Conservation (phyloP, 2,797 vertebrate species). For the Gymnocypris eckloni region DNA sequence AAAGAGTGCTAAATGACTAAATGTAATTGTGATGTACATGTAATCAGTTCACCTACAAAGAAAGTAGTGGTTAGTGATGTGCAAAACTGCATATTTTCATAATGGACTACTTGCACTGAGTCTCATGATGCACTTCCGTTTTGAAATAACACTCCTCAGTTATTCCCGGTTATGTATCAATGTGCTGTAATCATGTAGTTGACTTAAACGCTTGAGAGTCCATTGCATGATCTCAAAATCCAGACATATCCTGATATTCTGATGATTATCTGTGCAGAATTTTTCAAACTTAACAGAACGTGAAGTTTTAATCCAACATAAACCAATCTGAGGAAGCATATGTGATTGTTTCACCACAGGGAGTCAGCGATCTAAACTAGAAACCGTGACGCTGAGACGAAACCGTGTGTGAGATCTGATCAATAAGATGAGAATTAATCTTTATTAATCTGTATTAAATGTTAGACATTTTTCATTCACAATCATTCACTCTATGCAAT, state of each 20-base stretch:
- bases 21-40: too few relatives aligned
- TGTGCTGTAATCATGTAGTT: not conserved
- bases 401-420: not conserved
- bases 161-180: not conserved
- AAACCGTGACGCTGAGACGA: not conserved
- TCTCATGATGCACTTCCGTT: not conserved
- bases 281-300: not conserved
- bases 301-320: not conserved
- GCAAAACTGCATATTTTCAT: not conserved
- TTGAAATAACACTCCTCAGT: not conserved
- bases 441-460: not conserved
- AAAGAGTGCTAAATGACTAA: too few relatives aligned
- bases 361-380: not conserved
- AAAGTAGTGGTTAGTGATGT: too few relatives aligned
- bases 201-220: not conserved
- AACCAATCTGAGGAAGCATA: not conserved
- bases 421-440: not conserved
- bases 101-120: not conserved
- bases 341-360: not conserved
- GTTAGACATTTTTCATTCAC: not conserved
- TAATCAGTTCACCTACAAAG: too few relatives aligned
- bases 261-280: not conserved
- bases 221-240: too few relatives aligned
- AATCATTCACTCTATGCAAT: not conserved
- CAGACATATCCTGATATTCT: not conserved